phyloP scores from a whole-genome alignment of 1,140 invertebrate species.

The silkworm (Bombyx mori) region ASM3026992v2 NC_085115.1:7048001-7048500 shows the following conservation, averaged over 20 bases:
- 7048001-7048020: too few species aligned
- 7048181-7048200: constrained; percentile 75
- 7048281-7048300: constrained; percentile 37
- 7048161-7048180: constrained; percentile 35
- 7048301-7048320: constrained; percentile 35
- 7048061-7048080: too few species aligned
- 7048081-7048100: too few species aligned
- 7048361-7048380: constrained; percentile 57
- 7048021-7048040: too few species aligned
- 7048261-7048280: constrained; percentile 67
- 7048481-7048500: background rate
- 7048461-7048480: background rate
- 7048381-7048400: constrained; percentile 3
- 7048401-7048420: background rate
- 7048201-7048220: constrained; percentile 73
- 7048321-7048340: constrained; percentile 52
- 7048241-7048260: constrained; percentile 75
- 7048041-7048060: too few species aligned
- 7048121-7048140: too few species aligned
- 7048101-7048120: too few species aligned
- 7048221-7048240: constrained; percentile 74
- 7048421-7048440: background rate
- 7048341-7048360: constrained; percentile 62
- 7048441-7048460: background rate
- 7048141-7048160: constrained; percentile 12